A percentile compares a stretch with the other conserved stretches of the same genome.
Evolutionary conservation across 1,140 invertebrate species (phyloP).

Genomic region (Callitettix versicolor): DNA sequence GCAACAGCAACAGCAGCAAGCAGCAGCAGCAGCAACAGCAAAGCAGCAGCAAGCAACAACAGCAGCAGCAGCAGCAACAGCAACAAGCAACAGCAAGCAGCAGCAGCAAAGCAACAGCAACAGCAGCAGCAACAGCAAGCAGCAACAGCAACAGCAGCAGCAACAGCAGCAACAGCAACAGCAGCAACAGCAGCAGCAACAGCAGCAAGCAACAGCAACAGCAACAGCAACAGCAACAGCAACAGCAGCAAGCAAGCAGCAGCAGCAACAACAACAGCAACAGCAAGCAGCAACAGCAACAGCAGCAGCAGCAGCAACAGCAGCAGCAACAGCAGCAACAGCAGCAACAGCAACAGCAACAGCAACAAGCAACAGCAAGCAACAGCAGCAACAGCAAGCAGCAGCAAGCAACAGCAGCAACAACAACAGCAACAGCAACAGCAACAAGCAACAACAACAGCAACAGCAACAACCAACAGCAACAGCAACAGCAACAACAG

Average conservation of each 20-base stretch:
- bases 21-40: too few relatives aligned
- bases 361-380: neutral
- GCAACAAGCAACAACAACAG: too few relatives aligned
- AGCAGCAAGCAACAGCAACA: too few relatives aligned
- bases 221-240: neutral
- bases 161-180: neutral
- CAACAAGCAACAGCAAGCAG: too few relatives aligned
- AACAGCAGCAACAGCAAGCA: neutral
- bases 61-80: too few relatives aligned
- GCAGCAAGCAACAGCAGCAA: neutral
- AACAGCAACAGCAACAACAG: too few relatives aligned
- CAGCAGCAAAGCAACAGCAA: too few relatives aligned
- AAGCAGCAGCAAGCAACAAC: too few relatives aligned
- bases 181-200: neutral
- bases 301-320: neutral
- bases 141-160: too few relatives aligned
- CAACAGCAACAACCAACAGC: too few relatives aligned
- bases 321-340: neutral
- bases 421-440: conserved; percentile 1
- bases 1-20: too few relatives aligned
- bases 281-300: neutral
- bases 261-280: neutral
- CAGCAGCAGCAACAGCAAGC: too few relatives aligned
- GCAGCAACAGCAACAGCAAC: neutral
- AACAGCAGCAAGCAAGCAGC: neutral